Evolutionary conservation across 2,888 invertebrate species (phyloP), one percentile per base, ranked within the genome.

Genomic region (Nymphalis polychloros): DNA sequence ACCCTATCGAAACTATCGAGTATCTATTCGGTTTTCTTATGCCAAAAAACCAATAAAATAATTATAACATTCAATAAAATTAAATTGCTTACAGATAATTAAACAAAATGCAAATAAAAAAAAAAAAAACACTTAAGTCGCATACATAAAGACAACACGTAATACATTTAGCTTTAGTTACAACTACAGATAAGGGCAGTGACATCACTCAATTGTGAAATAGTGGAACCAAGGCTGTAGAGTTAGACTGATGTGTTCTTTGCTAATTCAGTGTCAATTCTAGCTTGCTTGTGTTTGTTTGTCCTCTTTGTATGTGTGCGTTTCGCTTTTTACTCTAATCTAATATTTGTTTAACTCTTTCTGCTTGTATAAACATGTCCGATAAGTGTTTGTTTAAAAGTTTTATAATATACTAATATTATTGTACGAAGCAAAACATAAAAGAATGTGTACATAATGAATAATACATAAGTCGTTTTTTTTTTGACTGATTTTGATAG

Each of bases 201-300:
- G 71, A 72, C 72, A 72, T 68, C 70, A 73, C 65, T 46, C 47
- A 35, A 49, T 67, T 68, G 31, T 61, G 63, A 57, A 70, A 70
- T 62, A 55, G 53, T 50, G 63, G n/a, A 41, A 49, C 67, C 61
- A 70, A 70, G 70, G 70, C 16, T 48, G 50, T 41, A 41, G n/a
- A n/a, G n/a, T n/a, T n/a, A n/a, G 10, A 48, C 19, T 53, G 23
- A 61, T 61, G 31, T 55, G 41, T 50, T 66, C 66, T 69, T 69
- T 52, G 62, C 63, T 60, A 48, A 55, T 41, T 57, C 57, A 47
- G 23, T 63, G 62, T 17, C 46, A 16, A 48, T 62, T 69, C 47
- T 66, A 35, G 48, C 49, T 7, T 17, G 61, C 16, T 48, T 59
- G n/a, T 64, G 59, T 64, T 62, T 57, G 17, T 31, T 57, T 35